Evolutionary conservation across 2,113 vertebrate species (phyloP), one percentile per base, ranked within the genome.

Genomic region (Cisticola juncidis): DNA sequence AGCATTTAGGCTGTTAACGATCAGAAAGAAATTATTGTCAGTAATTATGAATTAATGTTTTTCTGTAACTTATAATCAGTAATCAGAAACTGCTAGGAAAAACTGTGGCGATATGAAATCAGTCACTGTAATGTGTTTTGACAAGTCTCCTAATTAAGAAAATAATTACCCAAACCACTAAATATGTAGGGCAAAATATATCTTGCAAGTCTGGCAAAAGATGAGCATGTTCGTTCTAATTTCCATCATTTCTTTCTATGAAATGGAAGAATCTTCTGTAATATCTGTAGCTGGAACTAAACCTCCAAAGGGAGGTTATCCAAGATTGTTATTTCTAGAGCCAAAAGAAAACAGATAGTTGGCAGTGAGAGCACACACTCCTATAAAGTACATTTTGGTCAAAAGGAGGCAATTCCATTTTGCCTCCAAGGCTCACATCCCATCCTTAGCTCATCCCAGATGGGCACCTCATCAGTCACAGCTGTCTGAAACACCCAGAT

Each of bases 141-240:
- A 90, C 78, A 96, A 85, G 88, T 76, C 50, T 87, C 14, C 72
- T 92, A 86, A 90, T 94, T 92, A 94, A 94, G 69, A 94, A 97
- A 95, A 96, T 94, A 96, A 95, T 97, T 96, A 95, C 88, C 64
- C 77, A 94, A 94, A 83, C 88, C 56, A 82, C 70, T 77, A 96
- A 96, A 78, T 93, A 97, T 94, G 91, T 78, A 94, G 57, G 29
- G 62, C 16, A 88, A 97, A 90, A 92, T 68, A 40, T 62, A 61
- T 93, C 56, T 77, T 82, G 60, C 66, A 86, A 96, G 15, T 64
- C 73, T 97, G 94, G 92, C 93, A 94, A 94, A 83, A 73, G 69
- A 85, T 91, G 78, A 96, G 62, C 71, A 11, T 62, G 70, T 86
- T 97, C 81, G 80, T 95, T 95, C 73, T 95, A 94, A 95, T 81